Evolutionary conservation across 2,113 vertebrate genomes (phyloP).

Genomic region (Mohoua ochrocephala): DNA sequence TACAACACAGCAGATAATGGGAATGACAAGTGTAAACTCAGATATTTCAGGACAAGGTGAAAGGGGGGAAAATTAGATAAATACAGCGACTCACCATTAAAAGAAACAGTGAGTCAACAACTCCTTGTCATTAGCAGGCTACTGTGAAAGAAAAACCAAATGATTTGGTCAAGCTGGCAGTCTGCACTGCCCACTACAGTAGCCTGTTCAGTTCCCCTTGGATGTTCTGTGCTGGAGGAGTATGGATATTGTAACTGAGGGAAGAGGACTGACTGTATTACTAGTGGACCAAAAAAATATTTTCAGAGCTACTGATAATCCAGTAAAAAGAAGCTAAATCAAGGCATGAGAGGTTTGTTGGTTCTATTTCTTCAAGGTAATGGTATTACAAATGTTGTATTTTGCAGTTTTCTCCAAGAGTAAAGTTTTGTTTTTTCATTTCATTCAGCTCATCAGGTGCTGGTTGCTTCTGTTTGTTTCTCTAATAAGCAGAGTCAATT

Average conservation of each 20-base stretch:
- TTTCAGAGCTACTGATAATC: background rate
- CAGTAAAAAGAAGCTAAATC: background rate
- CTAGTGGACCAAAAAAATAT: background rate
- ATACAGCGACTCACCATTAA: background rate
- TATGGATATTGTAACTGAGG: background rate
- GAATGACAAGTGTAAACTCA: background rate
- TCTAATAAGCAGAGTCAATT: background rate
- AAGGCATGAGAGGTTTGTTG: background rate
- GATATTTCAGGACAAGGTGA: background rate
- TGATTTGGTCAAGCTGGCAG: accelerated
- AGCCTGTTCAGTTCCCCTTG: background rate
- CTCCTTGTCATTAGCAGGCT: background rate
- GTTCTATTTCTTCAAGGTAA: background rate
- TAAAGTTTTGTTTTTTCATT: background rate
- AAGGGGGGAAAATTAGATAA: background rate
- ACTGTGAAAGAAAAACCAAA: background rate
- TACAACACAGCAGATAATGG: background rate
- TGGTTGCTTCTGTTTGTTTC: background rate
- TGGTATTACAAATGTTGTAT: background rate
- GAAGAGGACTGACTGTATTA: background rate
- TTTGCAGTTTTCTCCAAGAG: background rate
- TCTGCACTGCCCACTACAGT: background rate
- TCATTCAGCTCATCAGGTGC: background rate
- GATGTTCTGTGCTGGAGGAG: background rate
- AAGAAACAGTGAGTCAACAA: background rate